Evolutionary conservation across 2,113 vertebrate species (phyloP), one percentile per base, ranked within the genome.

Genomic region (Gallinago jamesoni): DNA sequence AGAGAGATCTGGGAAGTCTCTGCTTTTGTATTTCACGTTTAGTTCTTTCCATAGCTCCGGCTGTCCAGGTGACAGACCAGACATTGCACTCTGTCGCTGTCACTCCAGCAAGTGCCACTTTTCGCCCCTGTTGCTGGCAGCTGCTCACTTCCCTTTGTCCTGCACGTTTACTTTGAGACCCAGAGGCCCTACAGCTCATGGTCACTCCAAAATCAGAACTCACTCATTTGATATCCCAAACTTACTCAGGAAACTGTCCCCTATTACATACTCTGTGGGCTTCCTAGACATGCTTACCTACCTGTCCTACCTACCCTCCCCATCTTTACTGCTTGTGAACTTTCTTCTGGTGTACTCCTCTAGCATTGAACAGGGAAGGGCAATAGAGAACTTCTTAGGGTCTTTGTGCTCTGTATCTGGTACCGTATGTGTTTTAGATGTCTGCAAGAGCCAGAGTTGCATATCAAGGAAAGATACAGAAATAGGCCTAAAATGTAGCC

Each of bases 11-110:
- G 59, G 13, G 12, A 79, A 59, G 7, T n/a, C 23, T 35, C 21
- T 31, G 16, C 4, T 4, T 76, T 70, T 5, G 1, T 41, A 19
- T 67, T 62, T 67, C 19, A 23, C 3, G 28, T 22, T 35, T 31
- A 6, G 21, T 23, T 18, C 24, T 45, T 39, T 48, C 37, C 21
- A 6, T 3, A 21, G 63, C 2, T 5, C 57, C 1, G 1, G 16
- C 62, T 50, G 55, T 25, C 39, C 68, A 30, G 22, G 45, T 41
- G 17, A 39, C 30, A 15, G 19, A 41, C 24, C 48, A 69, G n/a
- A 10, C 11, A 2, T 9, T 13, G 24, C 48, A 17, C 7, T 0
- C 56, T 30, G 25, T 37, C 1, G 1, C 35, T 30, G 31, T 43
- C 1, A 1, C 35, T 37, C 43, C n/a, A n/a, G 78, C 33, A 17